Evolutionary conservation across 2,113 vertebrate species (phyloP).

Genomic region (Pituophis catenifer): DNA sequence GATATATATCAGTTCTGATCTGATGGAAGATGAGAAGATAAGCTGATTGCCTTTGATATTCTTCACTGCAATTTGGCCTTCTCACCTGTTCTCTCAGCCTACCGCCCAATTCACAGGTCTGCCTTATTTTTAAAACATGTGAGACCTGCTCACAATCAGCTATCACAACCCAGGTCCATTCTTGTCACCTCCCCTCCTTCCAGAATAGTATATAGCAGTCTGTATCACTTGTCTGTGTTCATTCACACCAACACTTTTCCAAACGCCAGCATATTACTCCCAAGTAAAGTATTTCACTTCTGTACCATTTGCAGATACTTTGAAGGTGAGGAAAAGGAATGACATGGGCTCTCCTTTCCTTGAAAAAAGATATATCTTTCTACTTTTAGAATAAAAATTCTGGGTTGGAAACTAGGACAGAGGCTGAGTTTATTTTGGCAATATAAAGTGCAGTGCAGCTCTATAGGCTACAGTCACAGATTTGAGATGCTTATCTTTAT

Average conservation of each 20-base stretch:
- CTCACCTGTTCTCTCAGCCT: not conserved
- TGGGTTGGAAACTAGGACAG: not conserved
- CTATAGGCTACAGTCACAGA: not conserved
- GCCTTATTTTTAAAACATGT: slow-evolving; percentile 13
- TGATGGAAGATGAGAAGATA: not conserved
- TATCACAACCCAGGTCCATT: not conserved
- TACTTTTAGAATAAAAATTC: not conserved
- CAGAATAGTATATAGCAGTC: not conserved
- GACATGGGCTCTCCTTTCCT: not conserved
- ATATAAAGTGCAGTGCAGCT: not conserved
- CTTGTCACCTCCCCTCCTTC: not conserved
- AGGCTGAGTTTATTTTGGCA: not conserved
- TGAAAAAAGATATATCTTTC: not conserved
- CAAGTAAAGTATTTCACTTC: not conserved
- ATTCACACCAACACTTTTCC: not conserved
- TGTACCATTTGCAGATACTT: not conserved
- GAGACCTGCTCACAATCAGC: not conserved
- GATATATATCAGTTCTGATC: not conserved
- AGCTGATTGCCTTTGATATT: not conserved
- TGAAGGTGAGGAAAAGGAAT: not conserved
- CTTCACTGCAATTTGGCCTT: not conserved
- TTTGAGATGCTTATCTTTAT: not conserved
- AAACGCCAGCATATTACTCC: not conserved
- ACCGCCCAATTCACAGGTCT: not conserved
- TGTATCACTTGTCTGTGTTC: not conserved